Base-by-base conservation (phyloP, 2,888 invertebrate genomes). In the Torymus tubicola region DNA sequence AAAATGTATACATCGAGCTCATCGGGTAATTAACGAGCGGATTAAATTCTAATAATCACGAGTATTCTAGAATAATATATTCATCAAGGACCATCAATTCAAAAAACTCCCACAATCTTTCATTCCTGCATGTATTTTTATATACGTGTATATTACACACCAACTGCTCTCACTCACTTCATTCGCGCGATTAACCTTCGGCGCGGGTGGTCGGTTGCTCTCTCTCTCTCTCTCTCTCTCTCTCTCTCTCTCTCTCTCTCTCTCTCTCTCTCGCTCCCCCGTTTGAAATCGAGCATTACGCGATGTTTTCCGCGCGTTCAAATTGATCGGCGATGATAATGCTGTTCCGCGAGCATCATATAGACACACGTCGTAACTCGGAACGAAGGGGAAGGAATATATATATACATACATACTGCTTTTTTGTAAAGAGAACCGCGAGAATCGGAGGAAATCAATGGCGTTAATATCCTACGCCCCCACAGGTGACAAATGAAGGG, bases 401-500 rank as follows among this genome's bases (percentile, higher is more conserved):
- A 42, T 8, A 42, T 2, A 21, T n/a, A n/a, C n/a, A n/a, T n/a
- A n/a, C n/a, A n/a, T n/a, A n/a, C n/a, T n/a, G 11, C n/a, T 63
- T 69, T 75, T 86, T 86, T 85, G 78, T 85, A 86, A 86, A 85
- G 85, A 86, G 42, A 42, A 42, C 42, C 42, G 85, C 84, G 84
- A 70, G 78, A 83, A 81, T 42, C 83, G 57, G 57, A 58, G 42
- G 81, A 81, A 83, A 85, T 87, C 83, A 87, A 88, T 86, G 84
- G 85, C 85, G 85, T 85, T 87, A 87, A 88, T 88, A 87, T 88
- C 86, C 87, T 86, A 80, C 82, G 12, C 64, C 8, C 24, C 68
- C 57, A 12, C 81, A 82, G 84, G 84, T 88, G 88, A 88, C 85
- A 88, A 88, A 88, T 85, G 87, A 86, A 85, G 81, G 83, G 83